Conservation (phyloP, 2,888 invertebrate genomes). For the Copidosoma aretas region DNA sequence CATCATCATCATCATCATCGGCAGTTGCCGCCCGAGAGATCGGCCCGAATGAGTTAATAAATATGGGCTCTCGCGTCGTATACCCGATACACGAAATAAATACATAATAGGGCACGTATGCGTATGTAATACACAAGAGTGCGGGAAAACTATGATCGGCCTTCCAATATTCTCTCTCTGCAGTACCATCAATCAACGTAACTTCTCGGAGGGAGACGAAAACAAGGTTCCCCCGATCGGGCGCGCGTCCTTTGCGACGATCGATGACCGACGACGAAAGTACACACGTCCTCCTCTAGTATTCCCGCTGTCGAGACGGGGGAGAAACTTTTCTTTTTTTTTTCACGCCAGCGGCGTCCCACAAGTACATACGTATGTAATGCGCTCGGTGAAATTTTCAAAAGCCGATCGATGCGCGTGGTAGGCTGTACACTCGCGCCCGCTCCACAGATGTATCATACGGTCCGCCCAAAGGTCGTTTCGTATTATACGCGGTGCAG, state of each 20-base stretch:
- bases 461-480: too few species aligned
- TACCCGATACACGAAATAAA: not conserved
- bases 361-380: too few species aligned
- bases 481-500: conserved; percentile 24
- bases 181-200: conserved; percentile 9
- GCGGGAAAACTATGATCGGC: conserved; percentile 47
- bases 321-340: not conserved
- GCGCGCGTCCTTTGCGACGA: not conserved
- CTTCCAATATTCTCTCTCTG: not conserved
- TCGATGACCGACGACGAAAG: not conserved
- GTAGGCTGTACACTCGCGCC: conserved; percentile 7
- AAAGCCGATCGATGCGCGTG: conserved; percentile 6
- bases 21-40: conserved; percentile 51
- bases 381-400: conserved; percentile 14
- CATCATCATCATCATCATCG: too few species aligned
- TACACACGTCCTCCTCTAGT: not conserved
- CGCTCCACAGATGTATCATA: conserved; percentile 9
- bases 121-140: too few species aligned
- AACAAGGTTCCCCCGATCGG: not conserved
- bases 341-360: not conserved
- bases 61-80: conserved; percentile 37
- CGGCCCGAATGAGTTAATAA: conserved; percentile 49
- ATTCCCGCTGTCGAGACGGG: not conserved
- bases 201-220: not conserved
- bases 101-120: not conserved